Conservation (phyloP, 2,888 invertebrate genomes). For the Scelioninae gen. 2 region DNA sequence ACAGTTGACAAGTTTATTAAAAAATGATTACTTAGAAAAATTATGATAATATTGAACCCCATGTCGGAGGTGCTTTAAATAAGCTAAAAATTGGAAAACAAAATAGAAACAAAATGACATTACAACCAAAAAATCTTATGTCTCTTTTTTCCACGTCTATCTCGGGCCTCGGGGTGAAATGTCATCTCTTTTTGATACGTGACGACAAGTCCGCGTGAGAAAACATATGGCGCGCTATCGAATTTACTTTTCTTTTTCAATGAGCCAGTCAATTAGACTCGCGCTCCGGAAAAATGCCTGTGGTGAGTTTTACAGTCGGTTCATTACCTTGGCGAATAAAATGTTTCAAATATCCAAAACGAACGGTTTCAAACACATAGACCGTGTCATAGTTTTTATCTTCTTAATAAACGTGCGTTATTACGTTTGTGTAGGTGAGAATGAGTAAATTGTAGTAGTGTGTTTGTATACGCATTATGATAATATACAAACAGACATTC, state of each 20-base stretch:
- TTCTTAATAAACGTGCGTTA: not conserved
- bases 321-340: not conserved
- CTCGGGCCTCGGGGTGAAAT: slow-evolving; percentile 66
- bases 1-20: no score
- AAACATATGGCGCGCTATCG: slow-evolving; percentile 61
- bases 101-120: not conserved
- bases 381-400: not conserved
- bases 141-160: slow-evolving; percentile 21
- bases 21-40: no score
- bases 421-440: not conserved
- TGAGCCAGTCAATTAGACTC: slow-evolving; percentile 51
- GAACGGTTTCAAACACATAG: not conserved
- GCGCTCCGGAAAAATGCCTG: slow-evolving; percentile 64
- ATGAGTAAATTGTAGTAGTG: slow-evolving; percentile 14
- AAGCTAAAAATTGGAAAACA: not conserved
- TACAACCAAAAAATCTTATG: slow-evolving; percentile 31
- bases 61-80: no score
- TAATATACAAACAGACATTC: slow-evolving; percentile 19
- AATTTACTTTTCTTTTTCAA: slow-evolving; percentile 64
- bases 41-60: no score
- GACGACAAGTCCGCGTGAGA: slow-evolving; percentile 59
- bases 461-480: slow-evolving; percentile 30
- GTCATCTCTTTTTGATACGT: slow-evolving; percentile 65
- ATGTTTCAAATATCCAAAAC: not conserved
- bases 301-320: slow-evolving; percentile 64